Percentiles rank a stretch among this genome's conserved stretches.
Evolutionary conservation across 2,797 vertebrate species (phyloP).

Genomic region (Sibirionetta formosa): DNA sequence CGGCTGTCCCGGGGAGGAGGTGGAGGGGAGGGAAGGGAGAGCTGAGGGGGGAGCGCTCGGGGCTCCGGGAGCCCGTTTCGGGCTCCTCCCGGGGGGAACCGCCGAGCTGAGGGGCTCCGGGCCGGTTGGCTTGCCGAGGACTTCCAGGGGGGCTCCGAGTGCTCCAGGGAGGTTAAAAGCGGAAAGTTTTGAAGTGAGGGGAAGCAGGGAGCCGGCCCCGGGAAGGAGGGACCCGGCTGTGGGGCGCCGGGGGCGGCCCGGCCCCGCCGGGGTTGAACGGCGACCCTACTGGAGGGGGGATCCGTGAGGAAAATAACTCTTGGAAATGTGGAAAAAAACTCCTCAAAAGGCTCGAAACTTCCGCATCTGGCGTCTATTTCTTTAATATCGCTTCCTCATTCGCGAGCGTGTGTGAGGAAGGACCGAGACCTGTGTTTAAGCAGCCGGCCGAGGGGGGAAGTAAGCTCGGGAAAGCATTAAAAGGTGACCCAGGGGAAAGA

Average conservation of each 20-base stretch:
- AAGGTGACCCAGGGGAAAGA: not conserved
- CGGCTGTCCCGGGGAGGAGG: not conserved
- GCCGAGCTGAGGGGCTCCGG: not conserved
- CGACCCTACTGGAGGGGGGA: constrained; percentile 1
- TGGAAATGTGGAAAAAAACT: too few species aligned
- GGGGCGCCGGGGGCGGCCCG: too few species aligned
- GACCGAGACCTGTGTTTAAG: not conserved
- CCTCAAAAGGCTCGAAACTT: not conserved
- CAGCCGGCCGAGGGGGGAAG: not conserved
- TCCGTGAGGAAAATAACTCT: not conserved
- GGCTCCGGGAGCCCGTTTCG: not conserved
- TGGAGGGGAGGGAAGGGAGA: not conserved
- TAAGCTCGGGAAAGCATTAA: not conserved
- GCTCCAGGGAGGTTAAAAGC: not conserved
- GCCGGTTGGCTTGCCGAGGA: constrained; percentile 28
- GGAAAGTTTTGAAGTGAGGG: not conserved
- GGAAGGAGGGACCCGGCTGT: too few species aligned
- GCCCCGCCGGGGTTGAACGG: not conserved
- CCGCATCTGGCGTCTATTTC: too few species aligned
- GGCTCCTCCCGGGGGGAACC: not conserved
- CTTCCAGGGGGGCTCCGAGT: not conserved
- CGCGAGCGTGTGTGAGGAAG: not conserved
- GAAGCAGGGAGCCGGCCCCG: too few species aligned
- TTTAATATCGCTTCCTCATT: not conserved
- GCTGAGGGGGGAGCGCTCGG: not conserved